Evolutionary conservation across 1,140 invertebrate genomes (phyloP), one percentile per base, ranked within the genome.

Genomic region (Drosophila rufa): DNA sequence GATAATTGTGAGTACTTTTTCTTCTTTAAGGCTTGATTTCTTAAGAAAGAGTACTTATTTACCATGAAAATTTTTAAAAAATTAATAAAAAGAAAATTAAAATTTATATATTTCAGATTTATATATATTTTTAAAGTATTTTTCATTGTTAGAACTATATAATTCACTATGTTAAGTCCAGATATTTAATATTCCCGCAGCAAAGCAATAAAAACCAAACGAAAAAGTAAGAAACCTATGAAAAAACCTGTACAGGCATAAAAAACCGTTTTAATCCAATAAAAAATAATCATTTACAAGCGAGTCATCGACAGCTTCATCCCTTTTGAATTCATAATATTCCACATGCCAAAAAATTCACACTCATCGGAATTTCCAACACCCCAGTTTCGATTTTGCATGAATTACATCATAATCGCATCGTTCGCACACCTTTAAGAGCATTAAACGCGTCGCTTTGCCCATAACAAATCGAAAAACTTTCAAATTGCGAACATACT

Each of bases 331-430:
- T 73, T 73, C 38, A 73, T 73, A 38, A 43, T 43, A 22, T 15
- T 14, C 36, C 30, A n/a, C 40, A 38, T 38, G 11, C 46, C 53
- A 38, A 60, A 55, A 56, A 56, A 43, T 36, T 73, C 36, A 8
- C 38, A 60, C 19, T 73, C 43, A 38, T 73, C 30, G 69, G 45
- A 36, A 73, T 58, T 71, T 30, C 33, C 27, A 71, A 71, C 27
- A 70, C 48, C 50, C 33, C 46, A 62, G 17, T 59, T 38, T 42
- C 43, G 68, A 73, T 38, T 59, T 73, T 33, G 58, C 51, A 50
- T 76, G 71, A 76, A 76, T 75, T 75, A 76, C 69, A 76, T 76
- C 70, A 75, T 75, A 75, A 75, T 75, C 57, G 43, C 17, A 42
- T 48, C 70, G 67, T 74, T 55, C 71, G 70, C 69, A 75, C 58